Evolutionary conservation across 2,113 vertebrate species (phyloP).

Genomic region (Vimba vimba): DNA sequence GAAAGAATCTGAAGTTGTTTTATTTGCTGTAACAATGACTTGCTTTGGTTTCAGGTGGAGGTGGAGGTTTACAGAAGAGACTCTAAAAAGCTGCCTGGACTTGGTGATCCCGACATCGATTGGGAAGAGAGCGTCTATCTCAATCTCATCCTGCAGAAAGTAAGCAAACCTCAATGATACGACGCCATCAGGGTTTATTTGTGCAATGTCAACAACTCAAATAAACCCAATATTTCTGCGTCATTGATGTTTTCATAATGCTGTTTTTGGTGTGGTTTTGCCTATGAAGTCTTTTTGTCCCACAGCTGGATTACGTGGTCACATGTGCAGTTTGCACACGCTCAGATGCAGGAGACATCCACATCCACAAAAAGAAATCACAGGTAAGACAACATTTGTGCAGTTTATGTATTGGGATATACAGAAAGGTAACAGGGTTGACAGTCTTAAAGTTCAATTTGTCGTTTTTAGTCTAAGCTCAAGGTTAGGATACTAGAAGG

Average conservation of each 20-base stretch:
- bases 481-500: not conserved
- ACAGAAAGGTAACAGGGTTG: not conserved
- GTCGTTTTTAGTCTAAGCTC: not conserved
- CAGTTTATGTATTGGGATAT: not conserved
- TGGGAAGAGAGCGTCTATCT: conserved; percentile 99
- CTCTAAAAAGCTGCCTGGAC: conserved; percentile 96
- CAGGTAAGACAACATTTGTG: conserved; percentile 78
- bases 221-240: not conserved
- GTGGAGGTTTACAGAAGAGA: conserved; percentile 97
- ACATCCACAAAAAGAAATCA: conserved; percentile 96
- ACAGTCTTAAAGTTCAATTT: not conserved
- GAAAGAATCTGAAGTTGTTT: not conserved
- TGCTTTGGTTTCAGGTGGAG: conserved; percentile 80
- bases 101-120: conserved; percentile 97
- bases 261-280: not conserved
- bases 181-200: not conserved
- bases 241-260: not conserved
- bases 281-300: not conserved
- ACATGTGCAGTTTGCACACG: conserved; percentile 98
- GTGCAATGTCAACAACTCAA: not conserved
- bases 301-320: conserved; percentile 94
- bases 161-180: conserved; percentile 51
- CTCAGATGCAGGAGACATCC: conserved; percentile 93
- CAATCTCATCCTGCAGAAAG: conserved; percentile 97
- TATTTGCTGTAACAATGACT: not conserved